These are phyloP conservation scores for Mareca strepera DNA, from an alignment of 2,797 vertebrate genomes.

Conservation along the genomic window DNA sequence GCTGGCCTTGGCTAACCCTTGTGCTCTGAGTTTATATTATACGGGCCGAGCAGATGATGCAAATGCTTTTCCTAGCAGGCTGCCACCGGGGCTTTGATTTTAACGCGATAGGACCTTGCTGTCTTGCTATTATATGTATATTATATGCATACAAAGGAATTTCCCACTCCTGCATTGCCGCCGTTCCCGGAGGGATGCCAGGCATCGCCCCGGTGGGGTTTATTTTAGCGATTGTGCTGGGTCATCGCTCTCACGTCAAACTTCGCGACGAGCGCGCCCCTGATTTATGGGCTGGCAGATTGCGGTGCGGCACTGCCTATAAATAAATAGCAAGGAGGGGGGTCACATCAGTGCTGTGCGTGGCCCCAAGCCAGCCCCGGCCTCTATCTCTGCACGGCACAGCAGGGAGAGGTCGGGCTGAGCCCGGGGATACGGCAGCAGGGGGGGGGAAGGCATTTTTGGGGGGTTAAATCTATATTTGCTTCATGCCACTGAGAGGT, in stretches of 20 bases:
- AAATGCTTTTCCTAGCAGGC: not conserved
- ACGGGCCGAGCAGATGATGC: not conserved
- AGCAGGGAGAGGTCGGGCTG: not conserved
- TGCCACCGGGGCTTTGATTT: accelerated
- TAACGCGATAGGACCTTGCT: not conserved
- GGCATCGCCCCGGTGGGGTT: not conserved
- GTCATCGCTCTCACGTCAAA: not conserved
- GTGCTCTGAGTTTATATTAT: not conserved
- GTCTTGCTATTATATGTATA: not conserved
- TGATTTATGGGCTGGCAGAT: conserved; percentile 63
- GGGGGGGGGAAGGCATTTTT: not conserved
- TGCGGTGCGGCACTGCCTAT: conserved; percentile 38
- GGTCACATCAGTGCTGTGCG: not conserved
- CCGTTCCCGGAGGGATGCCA: not conserved
- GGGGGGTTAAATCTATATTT: not conserved
- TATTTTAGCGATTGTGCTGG: not conserved
- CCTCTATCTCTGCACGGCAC: not conserved
- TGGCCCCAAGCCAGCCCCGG: not conserved
- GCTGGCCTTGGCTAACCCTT: not conserved
- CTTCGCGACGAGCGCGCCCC: not conserved
- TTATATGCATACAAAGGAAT: not conserved
- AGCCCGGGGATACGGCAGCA: accelerated
- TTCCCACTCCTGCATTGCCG: accelerated
- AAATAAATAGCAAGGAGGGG: conserved; percentile 54
- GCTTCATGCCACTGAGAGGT: not conserved